Evolutionary conservation across 2,113 vertebrate species (phyloP).

Genomic region (Perca fluviatilis): DNA sequence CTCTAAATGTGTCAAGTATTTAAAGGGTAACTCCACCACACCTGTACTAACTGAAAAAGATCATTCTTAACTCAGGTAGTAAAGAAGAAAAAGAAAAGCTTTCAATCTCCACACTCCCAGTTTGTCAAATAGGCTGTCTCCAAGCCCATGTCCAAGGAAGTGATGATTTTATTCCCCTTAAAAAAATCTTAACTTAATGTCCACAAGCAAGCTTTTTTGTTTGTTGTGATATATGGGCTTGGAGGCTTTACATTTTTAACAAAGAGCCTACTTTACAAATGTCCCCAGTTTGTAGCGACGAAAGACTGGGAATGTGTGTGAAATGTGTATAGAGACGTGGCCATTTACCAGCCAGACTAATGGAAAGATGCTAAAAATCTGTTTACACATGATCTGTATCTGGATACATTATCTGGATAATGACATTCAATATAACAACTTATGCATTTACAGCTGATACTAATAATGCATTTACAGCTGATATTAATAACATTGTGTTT

Average conservation of each 20-base stretch:
- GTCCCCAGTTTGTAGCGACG: not conserved
- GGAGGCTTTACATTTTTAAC: not conserved
- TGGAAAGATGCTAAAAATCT: not conserved
- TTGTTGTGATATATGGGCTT: not conserved
- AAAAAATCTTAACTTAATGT: not conserved
- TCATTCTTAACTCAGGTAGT: not conserved
- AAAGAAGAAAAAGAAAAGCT: not conserved
- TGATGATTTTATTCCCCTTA: too few relatives aligned
- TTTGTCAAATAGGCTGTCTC: too few relatives aligned
- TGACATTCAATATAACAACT: not conserved
- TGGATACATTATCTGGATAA: not conserved
- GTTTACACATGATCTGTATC: conserved; percentile 1
- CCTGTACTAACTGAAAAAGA: not conserved
- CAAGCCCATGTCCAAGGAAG: too few relatives aligned
- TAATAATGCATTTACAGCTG: too few relatives aligned
- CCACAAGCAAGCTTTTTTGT: too few relatives aligned
- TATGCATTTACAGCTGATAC: not conserved
- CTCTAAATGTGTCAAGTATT: not conserved
- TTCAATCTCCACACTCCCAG: too few relatives aligned
- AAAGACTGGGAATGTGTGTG: not conserved
- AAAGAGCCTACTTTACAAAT: not conserved
- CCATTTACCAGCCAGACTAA: not conserved
- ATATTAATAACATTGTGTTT: too few relatives aligned
- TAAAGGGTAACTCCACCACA: not conserved
- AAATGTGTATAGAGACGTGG: not conserved